Conservation (phyloP, 2,797 vertebrate species). For the Podarcis lilfordi region DNA sequence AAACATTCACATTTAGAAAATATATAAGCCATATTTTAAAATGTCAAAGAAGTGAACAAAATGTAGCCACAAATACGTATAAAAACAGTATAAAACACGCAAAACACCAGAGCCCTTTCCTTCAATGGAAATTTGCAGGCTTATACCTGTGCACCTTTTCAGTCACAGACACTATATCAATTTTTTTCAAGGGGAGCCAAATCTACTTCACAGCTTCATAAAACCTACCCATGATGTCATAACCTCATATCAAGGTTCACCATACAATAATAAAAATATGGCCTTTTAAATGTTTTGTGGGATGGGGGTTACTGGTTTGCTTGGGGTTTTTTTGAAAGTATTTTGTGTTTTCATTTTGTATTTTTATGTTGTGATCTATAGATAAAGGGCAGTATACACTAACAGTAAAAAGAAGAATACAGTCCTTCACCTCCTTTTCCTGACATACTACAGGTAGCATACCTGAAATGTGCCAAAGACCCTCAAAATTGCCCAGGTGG, state of each 20-base stretch:
- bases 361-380: no score
- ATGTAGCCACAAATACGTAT: background rate
- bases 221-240: background rate
- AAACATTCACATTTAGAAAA: background rate
- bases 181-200: background rate
- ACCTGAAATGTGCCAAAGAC: background rate
- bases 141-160: background rate
- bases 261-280: background rate
- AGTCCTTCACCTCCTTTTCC: no score
- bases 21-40: background rate
- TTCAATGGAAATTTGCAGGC: background rate
- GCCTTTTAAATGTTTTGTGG: no score
- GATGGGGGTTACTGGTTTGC: no score
- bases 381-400: no score
- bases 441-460: background rate
- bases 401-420: no score
- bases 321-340: no score
- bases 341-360: no score
- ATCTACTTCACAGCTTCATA: background rate
- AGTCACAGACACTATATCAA: background rate
- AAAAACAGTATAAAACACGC: background rate
- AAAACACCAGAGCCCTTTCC: background rate
- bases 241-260: background rate
- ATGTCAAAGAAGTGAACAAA: background rate
- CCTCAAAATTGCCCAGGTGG: no score